Conservation (phyloP, 1,140 invertebrate species). For the Odontomachus brunneus region DNA sequence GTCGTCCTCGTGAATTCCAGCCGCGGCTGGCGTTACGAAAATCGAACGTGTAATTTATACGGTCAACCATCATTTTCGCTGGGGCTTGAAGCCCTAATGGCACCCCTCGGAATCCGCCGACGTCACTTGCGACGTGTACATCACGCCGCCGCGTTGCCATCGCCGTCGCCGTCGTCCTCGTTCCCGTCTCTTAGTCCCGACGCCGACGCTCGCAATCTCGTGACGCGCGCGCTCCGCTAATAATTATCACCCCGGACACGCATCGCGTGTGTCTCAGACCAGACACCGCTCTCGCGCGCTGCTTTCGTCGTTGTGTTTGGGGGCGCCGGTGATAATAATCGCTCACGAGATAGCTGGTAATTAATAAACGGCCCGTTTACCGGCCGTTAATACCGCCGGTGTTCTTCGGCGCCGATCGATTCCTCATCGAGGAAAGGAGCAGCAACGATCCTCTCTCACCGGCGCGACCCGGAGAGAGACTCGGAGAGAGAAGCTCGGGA, state of each 20-base stretch:
- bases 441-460: too few relatives aligned
- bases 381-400: neutral
- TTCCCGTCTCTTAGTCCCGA: too few relatives aligned
- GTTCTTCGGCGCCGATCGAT: neutral
- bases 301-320: neutral
- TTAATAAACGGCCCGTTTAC: constrained; percentile 12
- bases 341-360: neutral
- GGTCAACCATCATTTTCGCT: constrained; percentile 65
- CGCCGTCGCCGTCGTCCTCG: neutral
- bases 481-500: too few relatives aligned
- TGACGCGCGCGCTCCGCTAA: neutral
- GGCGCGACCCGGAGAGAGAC: too few relatives aligned
- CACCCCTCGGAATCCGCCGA: constrained; percentile 13
- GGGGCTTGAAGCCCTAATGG: constrained; percentile 66
- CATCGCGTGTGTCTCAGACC: constrained; percentile 8
- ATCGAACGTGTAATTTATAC: constrained; percentile 73
- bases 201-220: constrained; percentile 18
- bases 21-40: constrained; percentile 68
- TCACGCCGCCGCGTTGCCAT: neutral
- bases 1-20: constrained; percentile 65
- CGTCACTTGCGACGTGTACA: constrained; percentile 41
- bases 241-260: constrained; percentile 51
- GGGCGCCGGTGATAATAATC: constrained; percentile 7
- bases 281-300: neutral
- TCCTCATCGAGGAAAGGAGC: too few relatives aligned